These are phyloP conservation scores for Ariopsis seemanni DNA, from an alignment of 2,113 vertebrate genomes.

Conservation along the genomic window DNA sequence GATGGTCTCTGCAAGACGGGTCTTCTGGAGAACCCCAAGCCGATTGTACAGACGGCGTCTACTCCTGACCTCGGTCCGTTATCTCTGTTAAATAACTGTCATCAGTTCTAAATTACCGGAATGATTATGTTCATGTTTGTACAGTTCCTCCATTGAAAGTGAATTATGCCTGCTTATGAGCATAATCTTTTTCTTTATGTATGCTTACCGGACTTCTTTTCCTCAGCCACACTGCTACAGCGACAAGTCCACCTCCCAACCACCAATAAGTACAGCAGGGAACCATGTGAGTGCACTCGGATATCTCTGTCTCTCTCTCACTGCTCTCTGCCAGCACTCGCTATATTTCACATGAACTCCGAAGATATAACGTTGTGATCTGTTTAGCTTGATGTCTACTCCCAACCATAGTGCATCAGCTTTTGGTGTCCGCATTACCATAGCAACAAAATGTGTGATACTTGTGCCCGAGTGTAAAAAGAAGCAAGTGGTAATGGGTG, in stretches of 20 bases:
- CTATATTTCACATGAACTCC: neutral
- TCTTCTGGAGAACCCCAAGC: constrained; percentile 28
- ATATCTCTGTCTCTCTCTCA: too few relatives aligned
- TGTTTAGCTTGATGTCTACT: neutral
- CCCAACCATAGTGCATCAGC: neutral
- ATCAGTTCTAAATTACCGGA: neutral
- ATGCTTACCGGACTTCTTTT: constrained; percentile 32
- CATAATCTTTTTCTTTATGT: constrained; percentile 11
- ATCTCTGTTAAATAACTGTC: neutral
- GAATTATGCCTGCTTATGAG: neutral
- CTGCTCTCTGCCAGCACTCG: neutral
- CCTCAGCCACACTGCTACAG: constrained; percentile 72
- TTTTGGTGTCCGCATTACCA: neutral
- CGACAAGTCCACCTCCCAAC: constrained; percentile 76
- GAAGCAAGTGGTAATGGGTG: neutral
- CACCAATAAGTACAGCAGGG: constrained; percentile 80
- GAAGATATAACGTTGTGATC: neutral
- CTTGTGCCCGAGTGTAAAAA: neutral
- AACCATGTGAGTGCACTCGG: constrained; percentile 71
- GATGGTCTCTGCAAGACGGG: constrained; percentile 8
- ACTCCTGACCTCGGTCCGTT: constrained; percentile 42
- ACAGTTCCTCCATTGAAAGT: neutral
- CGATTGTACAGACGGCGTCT: constrained; percentile 24
- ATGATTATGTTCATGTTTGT: neutral
- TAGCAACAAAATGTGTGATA: neutral